Base-by-base conservation (phyloP, 2,797 vertebrate genomes). In the Neoniphon sammara region DNA sequence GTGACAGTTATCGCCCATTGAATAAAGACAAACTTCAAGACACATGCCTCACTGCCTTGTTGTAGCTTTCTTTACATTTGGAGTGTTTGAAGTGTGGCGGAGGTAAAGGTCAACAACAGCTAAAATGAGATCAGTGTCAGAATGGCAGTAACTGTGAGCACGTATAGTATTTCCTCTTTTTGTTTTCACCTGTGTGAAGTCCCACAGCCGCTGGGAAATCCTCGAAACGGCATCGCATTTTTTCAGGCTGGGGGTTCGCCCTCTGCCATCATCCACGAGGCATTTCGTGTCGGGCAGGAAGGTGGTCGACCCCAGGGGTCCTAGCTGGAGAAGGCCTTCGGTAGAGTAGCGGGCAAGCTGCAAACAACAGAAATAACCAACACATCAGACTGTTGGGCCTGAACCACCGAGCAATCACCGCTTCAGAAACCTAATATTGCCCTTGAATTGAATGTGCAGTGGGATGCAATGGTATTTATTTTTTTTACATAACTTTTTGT, bases 231-330 rank as follows among this genome's bases (percentile, higher is more conserved):
- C 89, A 7, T 98, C 96, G 0, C 98, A 99, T 89, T 96, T 98
- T 85, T 95, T 97, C 87, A 99, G 91, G 25, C 95, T 92, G 0
- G 97, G 97, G 0, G 91, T 93, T 10, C 96, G 95, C 80, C 95
- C 95, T 88, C 94, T 95, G 60, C 97, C 96, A 0, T 98, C 97
- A 0, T 99, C 98, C 1, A 98, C 87, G 8, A 99, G 95, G 82
- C 98, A 99, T 95, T 97, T 98, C 20, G 98, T 98, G 91, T 99
- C 97, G 0, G 98, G 97, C 86, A 99, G 92, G 70, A 98, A 98
- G 25, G 96, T 96, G 0, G 97, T 99, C 2, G 98, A 99, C 75
- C 98, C 98, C 88, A 99, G 88, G 0, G 98, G 97, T 10, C 98
- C 98, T 18, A 99, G 91, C 91, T 99, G 98, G 67, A 99, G 94